Evolutionary conservation across 2,113 vertebrate species (phyloP).

Genomic region (Pampusana beccarii): DNA sequence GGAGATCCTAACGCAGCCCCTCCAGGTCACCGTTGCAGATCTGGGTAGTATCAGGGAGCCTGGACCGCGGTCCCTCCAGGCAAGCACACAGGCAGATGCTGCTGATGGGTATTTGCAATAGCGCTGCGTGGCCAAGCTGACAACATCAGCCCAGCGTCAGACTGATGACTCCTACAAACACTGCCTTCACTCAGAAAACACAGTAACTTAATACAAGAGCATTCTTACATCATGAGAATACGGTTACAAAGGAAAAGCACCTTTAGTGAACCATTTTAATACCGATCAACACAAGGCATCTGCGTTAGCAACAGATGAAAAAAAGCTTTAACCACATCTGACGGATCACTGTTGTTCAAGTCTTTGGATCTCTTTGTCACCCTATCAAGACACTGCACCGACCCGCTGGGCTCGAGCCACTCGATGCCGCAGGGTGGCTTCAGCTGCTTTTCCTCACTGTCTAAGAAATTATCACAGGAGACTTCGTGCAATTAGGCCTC

Average conservation of each 20-base stretch:
- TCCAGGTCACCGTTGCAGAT: not conserved
- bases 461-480: conserved; percentile 23
- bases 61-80: not conserved
- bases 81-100: not conserved
- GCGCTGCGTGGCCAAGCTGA: not conserved
- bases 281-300: not conserved
- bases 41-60: not conserved
- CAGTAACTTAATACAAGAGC: not conserved
- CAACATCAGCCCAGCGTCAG: not conserved
- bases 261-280: not conserved
- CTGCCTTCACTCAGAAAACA: not conserved
- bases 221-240: not conserved
- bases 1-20: not conserved
- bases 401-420: not conserved
- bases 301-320: not conserved
- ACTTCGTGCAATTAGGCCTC: conserved; percentile 33
- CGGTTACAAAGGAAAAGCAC: not conserved
- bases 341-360: not conserved
- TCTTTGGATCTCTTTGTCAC: conserved; percentile 19
- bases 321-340: not conserved
- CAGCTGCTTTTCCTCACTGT: not conserved
- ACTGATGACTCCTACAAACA: not conserved
- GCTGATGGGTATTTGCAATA: not conserved
- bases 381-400: not conserved
- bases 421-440: not conserved